phyloP scores from a whole-genome alignment of 2,113 vertebrate genomes.

The Myrmophylax atrothorax region DNA sequence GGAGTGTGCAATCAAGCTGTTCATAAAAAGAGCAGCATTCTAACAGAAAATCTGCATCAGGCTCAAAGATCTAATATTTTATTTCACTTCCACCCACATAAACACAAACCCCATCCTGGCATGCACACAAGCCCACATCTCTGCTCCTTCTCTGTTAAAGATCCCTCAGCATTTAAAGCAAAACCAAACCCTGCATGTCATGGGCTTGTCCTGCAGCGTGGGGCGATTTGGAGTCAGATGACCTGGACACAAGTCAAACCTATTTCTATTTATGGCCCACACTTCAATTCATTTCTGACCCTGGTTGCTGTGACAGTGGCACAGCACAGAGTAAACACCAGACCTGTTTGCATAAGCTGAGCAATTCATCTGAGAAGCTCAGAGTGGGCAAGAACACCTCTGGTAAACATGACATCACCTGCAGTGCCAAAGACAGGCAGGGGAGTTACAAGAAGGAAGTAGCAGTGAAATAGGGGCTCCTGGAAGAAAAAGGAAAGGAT shows the following conservation, averaged over 20 bases:
- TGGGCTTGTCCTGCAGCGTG: neutral
- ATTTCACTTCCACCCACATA: neutral
- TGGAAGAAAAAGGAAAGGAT: neutral
- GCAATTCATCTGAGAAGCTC: constrained; percentile 44
- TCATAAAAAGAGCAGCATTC: neutral
- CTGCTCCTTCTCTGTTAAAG: neutral
- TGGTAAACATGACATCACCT: constrained; percentile 51
- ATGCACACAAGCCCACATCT: neutral
- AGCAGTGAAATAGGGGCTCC: neutral
- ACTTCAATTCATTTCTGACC: constrained; percentile 22
- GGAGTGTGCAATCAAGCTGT: neutral
- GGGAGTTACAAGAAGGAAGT: neutral
- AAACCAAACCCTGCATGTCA: neutral
- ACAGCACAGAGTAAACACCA: constrained; percentile 43
- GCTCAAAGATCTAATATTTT: neutral
- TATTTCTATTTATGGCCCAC: constrained; percentile 56
- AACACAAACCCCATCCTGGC: neutral
- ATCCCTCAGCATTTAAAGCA: neutral
- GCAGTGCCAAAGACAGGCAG: neutral
- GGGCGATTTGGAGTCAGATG: neutral
- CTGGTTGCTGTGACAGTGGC: constrained; percentile 42
- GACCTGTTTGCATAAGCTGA: constrained; percentile 59
- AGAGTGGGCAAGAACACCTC: neutral
- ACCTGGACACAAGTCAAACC: neutral
- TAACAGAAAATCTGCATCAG: neutral